Percentiles rank a stretch among this genome's conserved stretches.
Conservation (phyloP, 92 coral and sea anemone genomes). For the Nematostella vectensis region DNA sequence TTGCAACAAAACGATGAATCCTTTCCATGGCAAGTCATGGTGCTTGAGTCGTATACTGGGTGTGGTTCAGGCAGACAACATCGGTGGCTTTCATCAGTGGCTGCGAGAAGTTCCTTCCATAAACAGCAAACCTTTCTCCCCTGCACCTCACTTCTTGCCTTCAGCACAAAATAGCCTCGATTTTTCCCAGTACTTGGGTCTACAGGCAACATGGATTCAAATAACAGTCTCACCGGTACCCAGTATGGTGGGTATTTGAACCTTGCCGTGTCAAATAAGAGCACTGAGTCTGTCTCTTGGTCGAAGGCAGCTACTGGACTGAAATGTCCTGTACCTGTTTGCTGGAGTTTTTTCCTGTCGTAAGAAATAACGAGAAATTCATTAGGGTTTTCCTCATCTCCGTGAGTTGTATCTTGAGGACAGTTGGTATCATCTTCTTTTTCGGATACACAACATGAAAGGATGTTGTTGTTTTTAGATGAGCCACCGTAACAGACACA, state of each 20-base stretch:
- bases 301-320: slow-evolving; percentile 89
- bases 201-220: slow-evolving; percentile 59
- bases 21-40: background rate
- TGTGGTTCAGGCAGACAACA: slow-evolving; percentile 27
- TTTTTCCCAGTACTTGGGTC: slow-evolving; percentile 67
- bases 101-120: slow-evolving; percentile 12
- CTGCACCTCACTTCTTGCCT: slow-evolving; percentile 35
- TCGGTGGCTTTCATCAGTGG: background rate
- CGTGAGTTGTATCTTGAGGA: background rate
- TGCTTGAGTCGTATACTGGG: slow-evolving; percentile 19
- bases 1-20: too few relatives aligned
- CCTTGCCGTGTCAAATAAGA: slow-evolving; percentile 85
- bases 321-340: slow-evolving; percentile 86
- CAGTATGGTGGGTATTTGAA: slow-evolving; percentile 92
- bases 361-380: slow-evolving; percentile 54
- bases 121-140: slow-evolving; percentile 50
- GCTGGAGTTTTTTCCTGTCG: slow-evolving; percentile 50
- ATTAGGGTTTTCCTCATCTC: slow-evolving; percentile 42
- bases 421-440: background rate
- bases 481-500: slow-evolving; percentile 46
- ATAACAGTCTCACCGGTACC: slow-evolving; percentile 67
- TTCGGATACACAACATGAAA: background rate
- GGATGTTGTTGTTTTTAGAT: background rate
- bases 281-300: slow-evolving; percentile 53
- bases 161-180: slow-evolving; percentile 53